These are phyloP conservation scores for Cossypha niveicapilla DNA, from an alignment of 2,797 vertebrate species.

Conservation along the genomic window DNA sequence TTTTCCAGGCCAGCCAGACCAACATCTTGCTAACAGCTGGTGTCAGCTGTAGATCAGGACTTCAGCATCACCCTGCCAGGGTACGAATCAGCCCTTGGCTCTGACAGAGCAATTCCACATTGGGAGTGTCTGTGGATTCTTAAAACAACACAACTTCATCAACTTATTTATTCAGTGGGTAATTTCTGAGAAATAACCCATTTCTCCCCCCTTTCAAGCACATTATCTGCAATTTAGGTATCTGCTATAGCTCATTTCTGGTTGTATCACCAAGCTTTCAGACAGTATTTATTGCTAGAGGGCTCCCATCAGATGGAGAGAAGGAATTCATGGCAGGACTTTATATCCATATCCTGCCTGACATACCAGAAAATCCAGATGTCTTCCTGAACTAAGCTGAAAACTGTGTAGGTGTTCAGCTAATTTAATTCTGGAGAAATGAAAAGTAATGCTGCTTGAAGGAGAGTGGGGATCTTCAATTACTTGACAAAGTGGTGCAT, in stretches of 20 bases:
- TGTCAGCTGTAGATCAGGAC: slow-evolving; percentile 41
- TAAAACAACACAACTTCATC: neutral
- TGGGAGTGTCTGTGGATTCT: neutral
- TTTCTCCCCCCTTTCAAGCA: neutral
- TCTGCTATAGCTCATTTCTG: neutral
- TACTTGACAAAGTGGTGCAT: neutral
- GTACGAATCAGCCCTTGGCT: neutral
- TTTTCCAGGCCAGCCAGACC: neutral
- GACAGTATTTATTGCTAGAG: neutral
- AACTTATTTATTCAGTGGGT: neutral
- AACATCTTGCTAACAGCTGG: slow-evolving; percentile 19
- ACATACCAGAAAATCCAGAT: neutral
- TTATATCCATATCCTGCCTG: neutral
- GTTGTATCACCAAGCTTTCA: neutral
- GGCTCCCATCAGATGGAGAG: neutral
- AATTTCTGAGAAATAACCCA: neutral
- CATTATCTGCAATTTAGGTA: neutral
- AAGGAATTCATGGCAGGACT: neutral
- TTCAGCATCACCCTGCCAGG: neutral
- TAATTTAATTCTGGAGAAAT: neutral
- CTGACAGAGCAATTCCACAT: neutral
- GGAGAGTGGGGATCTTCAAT: neutral
- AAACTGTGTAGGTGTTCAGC: neutral
- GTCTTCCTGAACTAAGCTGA: neutral
- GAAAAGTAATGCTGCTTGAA: neutral